Percentiles rank a stretch among this genome's conserved stretches.
Conservation (phyloP, 2,888 invertebrate species). For the Auanema sp. region DNA sequence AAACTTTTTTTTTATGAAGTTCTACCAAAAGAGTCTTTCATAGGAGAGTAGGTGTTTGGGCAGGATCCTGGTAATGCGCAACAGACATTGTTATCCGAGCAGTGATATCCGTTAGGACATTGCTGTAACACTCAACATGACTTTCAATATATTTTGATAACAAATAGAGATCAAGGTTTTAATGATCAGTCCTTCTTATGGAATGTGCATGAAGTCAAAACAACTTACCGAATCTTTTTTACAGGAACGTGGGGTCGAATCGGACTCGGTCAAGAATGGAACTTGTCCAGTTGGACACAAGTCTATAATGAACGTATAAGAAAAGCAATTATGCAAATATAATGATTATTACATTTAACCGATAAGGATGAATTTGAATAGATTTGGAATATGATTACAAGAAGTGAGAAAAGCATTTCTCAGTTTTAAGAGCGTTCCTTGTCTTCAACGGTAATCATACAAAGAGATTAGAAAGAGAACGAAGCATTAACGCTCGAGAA, state of each 20-base stretch:
- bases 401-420: too few relatives aligned
- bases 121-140: slow-evolving; percentile 6
- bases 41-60: slow-evolving; percentile 8
- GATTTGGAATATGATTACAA: too few relatives aligned
- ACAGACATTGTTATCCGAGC: slow-evolving; percentile 23
- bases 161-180: background rate
- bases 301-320: too few relatives aligned
- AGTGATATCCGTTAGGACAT: slow-evolving; percentile 19
- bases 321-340: too few relatives aligned
- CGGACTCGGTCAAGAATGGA: slow-evolving; percentile 24
- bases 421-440: too few relatives aligned
- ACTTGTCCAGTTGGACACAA: slow-evolving; percentile 41
- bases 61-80: slow-evolving; percentile 22
- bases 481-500: too few relatives aligned
- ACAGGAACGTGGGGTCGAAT: slow-evolving; percentile 25
- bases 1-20: background rate
- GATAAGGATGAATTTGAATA: too few relatives aligned
- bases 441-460: too few relatives aligned
- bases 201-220: too few relatives aligned
- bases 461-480: too few relatives aligned
- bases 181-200: too few relatives aligned
- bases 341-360: background rate
- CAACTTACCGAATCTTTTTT: slow-evolving; percentile 12
- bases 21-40: slow-evolving; percentile 21
- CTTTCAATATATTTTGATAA: too few relatives aligned